Base-by-base conservation (phyloP, 2,113 vertebrate species). In the Stictonetta naevosa region DNA sequence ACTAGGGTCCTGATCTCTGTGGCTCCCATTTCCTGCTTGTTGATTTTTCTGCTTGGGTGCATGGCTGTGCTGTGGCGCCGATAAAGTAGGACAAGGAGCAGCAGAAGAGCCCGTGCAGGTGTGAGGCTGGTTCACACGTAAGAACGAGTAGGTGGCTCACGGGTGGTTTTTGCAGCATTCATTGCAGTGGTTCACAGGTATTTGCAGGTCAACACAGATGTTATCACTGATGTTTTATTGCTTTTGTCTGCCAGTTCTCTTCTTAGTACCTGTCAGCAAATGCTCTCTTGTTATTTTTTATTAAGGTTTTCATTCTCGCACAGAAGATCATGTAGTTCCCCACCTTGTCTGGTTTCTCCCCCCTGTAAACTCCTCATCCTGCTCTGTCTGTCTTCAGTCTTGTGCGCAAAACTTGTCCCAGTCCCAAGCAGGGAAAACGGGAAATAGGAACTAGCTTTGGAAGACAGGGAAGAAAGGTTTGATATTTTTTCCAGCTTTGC, bases 21-120 rank as follows among this genome's bases (percentile, higher is more conserved):
- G 33, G 15, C 50, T 86, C 34, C 6, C 1, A 21, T 76, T 53
- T 80, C 36, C 13, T 55, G 28, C 10, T 9, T 11, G 12, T 38
- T 86, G 36, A 0, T 72, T 58, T 72, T 76, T 83, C 34, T 73
- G 3, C 59, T 66, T 66, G 83, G 31, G 23, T 76, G 38, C 29
- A 40, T 1, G 0, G 14, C 64, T 42, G 38, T 4, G 0, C 53
- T 77, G 0, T 6, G 48, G 29, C 82, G 44, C 33, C 46, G 62
- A 74, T 34, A 28, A 36, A 78, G 40, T 3, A 28, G 42, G 66
- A 31, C 12, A 31, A 53, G 42, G 56, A 91, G 74, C 55, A 60
- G 77, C 52, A 72, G 33, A 10, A 79, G 76, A 71, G 33, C 11
- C 18, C 5, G 1, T 34, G 67, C 22, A 5, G 2, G 11, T 55